These are phyloP conservation scores for Pristiophorus japonicus DNA, from an alignment of 2,113 vertebrate genomes.

Conservation along the genomic window DNA sequence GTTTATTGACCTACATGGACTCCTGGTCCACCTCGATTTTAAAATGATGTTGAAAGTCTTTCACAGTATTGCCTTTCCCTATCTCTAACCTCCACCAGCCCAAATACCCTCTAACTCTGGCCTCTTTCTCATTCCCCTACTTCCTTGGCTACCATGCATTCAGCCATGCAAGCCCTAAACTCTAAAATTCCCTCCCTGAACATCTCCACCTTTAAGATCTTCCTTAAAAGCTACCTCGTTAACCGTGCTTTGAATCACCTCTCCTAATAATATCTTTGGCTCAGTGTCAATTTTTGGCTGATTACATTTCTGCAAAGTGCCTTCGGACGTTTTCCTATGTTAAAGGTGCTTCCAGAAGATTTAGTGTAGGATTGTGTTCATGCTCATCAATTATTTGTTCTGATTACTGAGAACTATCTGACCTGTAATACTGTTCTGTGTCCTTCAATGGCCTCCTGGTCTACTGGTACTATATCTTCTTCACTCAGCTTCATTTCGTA, in stretches of 20 bases:
- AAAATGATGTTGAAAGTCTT: background rate
- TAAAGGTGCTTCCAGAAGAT: background rate
- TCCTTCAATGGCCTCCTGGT: slow-evolving; percentile 67
- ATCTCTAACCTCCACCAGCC: background rate
- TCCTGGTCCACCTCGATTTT: background rate
- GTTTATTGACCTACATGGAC: background rate
- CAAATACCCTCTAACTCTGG: background rate
- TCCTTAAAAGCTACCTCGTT: background rate
- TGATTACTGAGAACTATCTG: slow-evolving; percentile 28
- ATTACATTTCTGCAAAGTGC: background rate
- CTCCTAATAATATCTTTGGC: background rate
- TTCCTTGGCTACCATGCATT: background rate
- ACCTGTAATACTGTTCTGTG: slow-evolving; percentile 68
- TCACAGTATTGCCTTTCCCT: too few species aligned
- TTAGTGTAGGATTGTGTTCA: background rate
- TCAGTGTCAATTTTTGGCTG: background rate
- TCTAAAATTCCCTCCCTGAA: background rate
- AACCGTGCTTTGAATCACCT: background rate
- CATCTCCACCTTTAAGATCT: too few species aligned
- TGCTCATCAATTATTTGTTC: background rate
- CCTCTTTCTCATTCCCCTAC: background rate
- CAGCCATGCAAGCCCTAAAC: background rate
- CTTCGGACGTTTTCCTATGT: background rate
- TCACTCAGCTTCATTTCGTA: slow-evolving; percentile 85
- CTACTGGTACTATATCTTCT: slow-evolving; percentile 80